Conservation (phyloP, 2,113 vertebrate species). For the Syngnathoides biaculeatus region DNA sequence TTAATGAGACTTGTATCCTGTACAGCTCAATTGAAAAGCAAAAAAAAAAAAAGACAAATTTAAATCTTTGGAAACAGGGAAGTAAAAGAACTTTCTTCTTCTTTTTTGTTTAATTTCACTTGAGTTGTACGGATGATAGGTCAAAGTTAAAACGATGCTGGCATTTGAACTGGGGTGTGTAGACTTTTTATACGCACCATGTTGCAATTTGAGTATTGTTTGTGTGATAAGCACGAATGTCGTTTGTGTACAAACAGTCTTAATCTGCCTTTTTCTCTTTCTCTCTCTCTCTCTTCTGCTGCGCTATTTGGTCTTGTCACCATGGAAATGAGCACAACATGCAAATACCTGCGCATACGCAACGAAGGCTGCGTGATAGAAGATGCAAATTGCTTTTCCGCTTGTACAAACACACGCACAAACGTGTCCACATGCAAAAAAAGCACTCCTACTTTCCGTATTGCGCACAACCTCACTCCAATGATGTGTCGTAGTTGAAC, state of each 20-base stretch:
- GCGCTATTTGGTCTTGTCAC: slow-evolving; percentile 44
- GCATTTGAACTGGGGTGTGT: background rate
- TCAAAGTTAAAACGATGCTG: too few species aligned
- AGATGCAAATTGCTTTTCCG: slow-evolving; percentile 62
- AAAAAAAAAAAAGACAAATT: too few species aligned
- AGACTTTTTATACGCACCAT: background rate
- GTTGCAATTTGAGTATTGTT: background rate
- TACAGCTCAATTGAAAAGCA: too few species aligned
- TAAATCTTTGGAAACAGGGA: too few species aligned
- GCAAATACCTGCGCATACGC: slow-evolving; percentile 61
- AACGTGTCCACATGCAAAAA: slow-evolving; percentile 6
- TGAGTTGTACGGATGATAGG: too few species aligned
- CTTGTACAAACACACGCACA: slow-evolving; percentile 40
- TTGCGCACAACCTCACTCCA: background rate
- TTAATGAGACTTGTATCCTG: too few species aligned
- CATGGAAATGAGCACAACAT: slow-evolving; percentile 65
- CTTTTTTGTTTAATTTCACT: too few species aligned
- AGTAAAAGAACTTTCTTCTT: too few species aligned
- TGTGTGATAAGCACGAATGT: slow-evolving; percentile 18
- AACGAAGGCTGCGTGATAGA: slow-evolving; percentile 28
- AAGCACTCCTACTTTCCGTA: slow-evolving; percentile 23
- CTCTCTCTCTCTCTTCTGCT: slow-evolving; percentile 33
- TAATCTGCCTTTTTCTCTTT: slow-evolving; percentile 26
- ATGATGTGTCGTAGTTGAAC: background rate
- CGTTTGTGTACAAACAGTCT: slow-evolving; percentile 17